A percentile compares a stretch with the other conserved stretches of the same genome.
Conservation (phyloP, 2,888 invertebrate species). For the Cyrtodaria siliqua region DNA sequence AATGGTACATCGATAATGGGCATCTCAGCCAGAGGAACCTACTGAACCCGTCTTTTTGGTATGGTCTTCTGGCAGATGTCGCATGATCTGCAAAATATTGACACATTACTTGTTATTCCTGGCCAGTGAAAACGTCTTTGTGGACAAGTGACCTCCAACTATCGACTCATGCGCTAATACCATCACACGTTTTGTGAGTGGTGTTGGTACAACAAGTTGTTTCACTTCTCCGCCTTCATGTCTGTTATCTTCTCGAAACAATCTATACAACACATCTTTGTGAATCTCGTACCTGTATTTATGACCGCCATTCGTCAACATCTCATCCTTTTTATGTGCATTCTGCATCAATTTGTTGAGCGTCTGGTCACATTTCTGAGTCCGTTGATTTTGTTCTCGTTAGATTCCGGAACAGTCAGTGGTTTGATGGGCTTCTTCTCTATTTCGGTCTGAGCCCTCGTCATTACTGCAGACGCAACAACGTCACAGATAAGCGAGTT, state of each 20-base stretch:
- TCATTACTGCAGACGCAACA: slow-evolving; percentile 4
- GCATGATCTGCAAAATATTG: slow-evolving; percentile 48
- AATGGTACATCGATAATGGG: slow-evolving; percentile 65
- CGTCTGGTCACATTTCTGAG: not conserved
- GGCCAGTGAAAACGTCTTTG: slow-evolving; percentile 58
- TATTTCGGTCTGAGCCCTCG: slow-evolving; percentile 4
- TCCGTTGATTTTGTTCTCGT: not conserved
- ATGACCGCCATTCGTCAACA: slow-evolving; percentile 2
- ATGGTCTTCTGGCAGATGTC: slow-evolving; percentile 51
- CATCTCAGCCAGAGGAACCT: slow-evolving; percentile 55
- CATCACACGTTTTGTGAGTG: slow-evolving; percentile 33
- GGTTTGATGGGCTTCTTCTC: slow-evolving; percentile 1
- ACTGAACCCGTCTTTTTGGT: slow-evolving; percentile 45
- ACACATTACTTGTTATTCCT: slow-evolving; percentile 37
- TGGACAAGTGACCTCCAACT: slow-evolving; percentile 26
- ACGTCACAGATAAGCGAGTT: slow-evolving; percentile 30
- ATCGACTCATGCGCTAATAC: slow-evolving; percentile 58
- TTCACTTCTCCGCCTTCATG: not conserved
- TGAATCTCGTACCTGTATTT: slow-evolving; percentile 8
- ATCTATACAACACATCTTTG: slow-evolving; percentile 9
- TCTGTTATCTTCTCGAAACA: not conserved
- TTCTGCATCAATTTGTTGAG: not conserved
- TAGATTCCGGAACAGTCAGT: slow-evolving; percentile 1
- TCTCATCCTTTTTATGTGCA: not conserved
- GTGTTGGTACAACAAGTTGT: slow-evolving; percentile 46